Evolutionary conservation across 2,113 vertebrate genomes (phyloP).

Genomic region (Lepisosteus oculatus): DNA sequence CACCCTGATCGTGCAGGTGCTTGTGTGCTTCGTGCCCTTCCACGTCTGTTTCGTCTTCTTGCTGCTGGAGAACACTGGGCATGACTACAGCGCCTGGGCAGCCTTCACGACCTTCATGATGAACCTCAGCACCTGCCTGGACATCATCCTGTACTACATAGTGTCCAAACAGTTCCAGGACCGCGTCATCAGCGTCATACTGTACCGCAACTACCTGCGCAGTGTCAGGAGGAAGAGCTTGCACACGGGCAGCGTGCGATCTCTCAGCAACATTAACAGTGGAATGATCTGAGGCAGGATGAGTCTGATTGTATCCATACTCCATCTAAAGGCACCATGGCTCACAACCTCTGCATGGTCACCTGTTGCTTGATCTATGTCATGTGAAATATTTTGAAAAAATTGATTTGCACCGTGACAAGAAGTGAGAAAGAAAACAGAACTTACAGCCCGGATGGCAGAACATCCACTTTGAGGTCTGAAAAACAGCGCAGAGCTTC

Average conservation of each 20-base stretch:
- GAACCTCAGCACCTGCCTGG: constrained; percentile 90
- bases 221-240: constrained; percentile 89
- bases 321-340: no score
- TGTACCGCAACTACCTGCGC: constrained; percentile 91
- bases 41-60: constrained; percentile 80
- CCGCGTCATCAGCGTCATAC: constrained; percentile 89
- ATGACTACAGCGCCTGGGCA: constrained; percentile 73
- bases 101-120: constrained; percentile 90
- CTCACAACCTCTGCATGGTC: no score
- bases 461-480: constrained; percentile 60
- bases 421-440: background rate
- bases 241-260: constrained; percentile 78
- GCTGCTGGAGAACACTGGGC: constrained; percentile 53
- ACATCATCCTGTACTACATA: constrained; percentile 93
- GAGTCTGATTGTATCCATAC: no score
- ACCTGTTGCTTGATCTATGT: no score
- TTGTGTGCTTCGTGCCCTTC: constrained; percentile 90
- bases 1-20: constrained; percentile 83
- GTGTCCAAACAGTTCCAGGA: constrained; percentile 98
- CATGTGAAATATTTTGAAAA: no score
- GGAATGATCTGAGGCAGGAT: constrained; percentile 73
- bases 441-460: constrained; percentile 69
- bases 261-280: constrained; percentile 85
- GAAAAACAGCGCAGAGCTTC: constrained; percentile 52
- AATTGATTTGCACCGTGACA: background rate